phyloP scores from a whole-genome alignment of 2,797 vertebrate genomes.

The Pantherophis alleghaniensis region DNA sequence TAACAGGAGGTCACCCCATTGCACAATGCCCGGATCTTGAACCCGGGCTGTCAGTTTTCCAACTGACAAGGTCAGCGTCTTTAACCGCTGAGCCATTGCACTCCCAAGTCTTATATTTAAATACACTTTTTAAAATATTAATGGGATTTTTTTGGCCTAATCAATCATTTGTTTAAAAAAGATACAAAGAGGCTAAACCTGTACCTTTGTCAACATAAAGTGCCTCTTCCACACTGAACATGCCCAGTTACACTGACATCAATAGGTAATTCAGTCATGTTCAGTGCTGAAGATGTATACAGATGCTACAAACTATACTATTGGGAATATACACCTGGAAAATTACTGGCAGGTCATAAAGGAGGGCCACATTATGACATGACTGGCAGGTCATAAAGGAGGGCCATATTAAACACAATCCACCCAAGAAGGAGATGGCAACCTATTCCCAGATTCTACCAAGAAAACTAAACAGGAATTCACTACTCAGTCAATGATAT shows the following conservation, averaged over 20 bases:
- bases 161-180: conserved; percentile 13
- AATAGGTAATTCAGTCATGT: background rate
- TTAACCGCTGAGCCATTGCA: too few relatives aligned
- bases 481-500: background rate
- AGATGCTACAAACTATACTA: background rate
- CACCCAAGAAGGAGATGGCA: background rate
- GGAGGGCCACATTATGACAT: background rate
- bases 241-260: background rate
- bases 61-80: too few relatives aligned
- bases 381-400: background rate
- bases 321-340: background rate
- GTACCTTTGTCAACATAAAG: conserved; percentile 30
- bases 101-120: background rate
- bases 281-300: background rate
- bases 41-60: too few relatives aligned
- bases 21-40: too few relatives aligned
- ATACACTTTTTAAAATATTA: background rate
- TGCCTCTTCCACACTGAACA: background rate
- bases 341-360: background rate
- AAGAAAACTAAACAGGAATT: background rate
- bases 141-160: conserved; percentile 23
- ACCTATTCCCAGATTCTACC: background rate
- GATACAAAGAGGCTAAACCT: conserved; percentile 10
- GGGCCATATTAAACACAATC: background rate
- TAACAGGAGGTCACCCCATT: too few relatives aligned